Percentiles rank a stretch among this genome's conserved stretches.
Conservation (phyloP, 1,140 invertebrate genomes). For the Odontomachus brunneus region DNA sequence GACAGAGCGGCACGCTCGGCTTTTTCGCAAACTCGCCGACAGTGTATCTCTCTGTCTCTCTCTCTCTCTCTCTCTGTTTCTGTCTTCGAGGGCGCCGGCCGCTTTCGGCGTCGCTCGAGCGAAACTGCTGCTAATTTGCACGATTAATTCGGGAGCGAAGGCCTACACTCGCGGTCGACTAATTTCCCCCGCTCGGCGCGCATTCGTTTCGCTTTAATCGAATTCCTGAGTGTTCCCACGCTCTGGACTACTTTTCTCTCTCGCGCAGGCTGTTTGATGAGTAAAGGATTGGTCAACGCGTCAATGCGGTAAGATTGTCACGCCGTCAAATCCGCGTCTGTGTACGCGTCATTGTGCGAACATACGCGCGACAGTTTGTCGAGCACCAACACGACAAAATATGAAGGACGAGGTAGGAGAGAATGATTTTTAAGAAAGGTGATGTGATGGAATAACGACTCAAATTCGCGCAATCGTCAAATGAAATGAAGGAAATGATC, state of each 20-base stretch:
- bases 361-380: too few relatives aligned
- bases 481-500: constrained; percentile 11
- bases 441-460: background rate
- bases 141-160: constrained; percentile 16
- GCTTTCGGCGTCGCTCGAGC: background rate
- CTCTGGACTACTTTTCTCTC: too few relatives aligned
- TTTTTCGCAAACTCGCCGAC: constrained; percentile 43
- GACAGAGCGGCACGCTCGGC: background rate
- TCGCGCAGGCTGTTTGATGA: too few relatives aligned
- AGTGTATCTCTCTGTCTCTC: too few relatives aligned
- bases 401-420: background rate
- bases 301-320: too few relatives aligned
- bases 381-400: too few relatives aligned
- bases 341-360: too few relatives aligned
- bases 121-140: constrained; percentile 45
- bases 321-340: too few relatives aligned
- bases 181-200: background rate
- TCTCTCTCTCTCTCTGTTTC: too few relatives aligned
- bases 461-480: background rate
- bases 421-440: background rate
- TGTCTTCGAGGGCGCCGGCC: too few relatives aligned
- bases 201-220: background rate
- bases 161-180: background rate
- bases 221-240: constrained; percentile 4
- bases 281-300: too few relatives aligned